Base-by-base conservation (phyloP, 2,888 invertebrate species). In the Plusia festucae region DNA sequence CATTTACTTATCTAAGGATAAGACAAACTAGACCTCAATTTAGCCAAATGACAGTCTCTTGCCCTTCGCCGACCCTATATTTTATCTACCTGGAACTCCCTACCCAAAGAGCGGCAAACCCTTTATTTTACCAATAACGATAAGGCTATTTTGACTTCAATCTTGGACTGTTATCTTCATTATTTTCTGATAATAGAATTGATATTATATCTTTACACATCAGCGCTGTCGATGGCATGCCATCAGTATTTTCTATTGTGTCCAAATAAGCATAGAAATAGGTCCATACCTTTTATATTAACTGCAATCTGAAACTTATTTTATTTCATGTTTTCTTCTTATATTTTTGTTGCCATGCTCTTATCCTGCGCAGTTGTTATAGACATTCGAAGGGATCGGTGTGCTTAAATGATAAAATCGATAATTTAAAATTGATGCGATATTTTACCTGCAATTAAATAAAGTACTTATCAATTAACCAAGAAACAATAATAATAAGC, bases 251-350 rank as follows among this genome's bases (percentile, higher is more conserved):
- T 74, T 74, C 74, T 78, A 74, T 78, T 80, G 70, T 77, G 62
- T 80, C 66, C 63, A 78, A 78, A 81, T 78, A 73, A 78, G 57
- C 78, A 73, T 78, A 67, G 67, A 64, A 78, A 80, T 80, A 68
- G 56, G 53, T 73, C 49, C 57, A 63, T 56, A 62, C 51, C 52
- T 53, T 73, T 73, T 74, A 59, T 73, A 73, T 77, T 73, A 67
- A 73, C 56, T 73, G 78, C 49, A 63, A 78, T 78, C 60, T 73
- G 68, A 67, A 78, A 73, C 68, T 73, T 78, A 73, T 73, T 71
- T 73, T 73, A 73, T 73, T 78, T 78, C 61, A 66, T 46, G 53
- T 57, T 77, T 72, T 66, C 34, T 61, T 59, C 59, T 24, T 54
- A 66, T 52, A 53, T 73, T 73, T 73, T 73, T 60, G 78, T 77